phyloP scores from a whole-genome alignment of 2,888 invertebrate genomes.

The Anagyrus pseudococci region DNA sequence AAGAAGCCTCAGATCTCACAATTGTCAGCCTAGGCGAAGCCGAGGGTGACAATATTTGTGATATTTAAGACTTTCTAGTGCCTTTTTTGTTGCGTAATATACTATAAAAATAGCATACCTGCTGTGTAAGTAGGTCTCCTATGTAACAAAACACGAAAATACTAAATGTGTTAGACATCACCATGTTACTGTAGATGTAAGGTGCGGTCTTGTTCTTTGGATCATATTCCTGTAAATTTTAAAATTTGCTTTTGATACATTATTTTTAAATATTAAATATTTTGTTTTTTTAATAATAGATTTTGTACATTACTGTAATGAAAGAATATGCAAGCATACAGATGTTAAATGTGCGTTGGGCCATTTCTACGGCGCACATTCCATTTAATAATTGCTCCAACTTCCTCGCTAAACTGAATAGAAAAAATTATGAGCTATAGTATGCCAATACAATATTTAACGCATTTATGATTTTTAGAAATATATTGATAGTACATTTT shows the following conservation, averaged over 20 bases:
- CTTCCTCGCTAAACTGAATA: constrained; percentile 28
- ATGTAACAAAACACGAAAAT: constrained; percentile 36
- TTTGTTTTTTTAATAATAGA: no score
- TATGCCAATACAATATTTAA: no score
- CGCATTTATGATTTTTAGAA: no score
- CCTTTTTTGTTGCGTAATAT: no score
- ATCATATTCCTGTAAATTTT: constrained; percentile 17
- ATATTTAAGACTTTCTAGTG: no score
- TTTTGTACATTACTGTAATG: constrained; percentile 33
- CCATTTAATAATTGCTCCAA: constrained; percentile 30
- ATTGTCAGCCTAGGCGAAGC: no score
- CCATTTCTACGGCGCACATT: constrained; percentile 34
- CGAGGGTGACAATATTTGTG: no score
- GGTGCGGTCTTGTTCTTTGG: constrained; percentile 6
- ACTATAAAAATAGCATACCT: constrained; percentile 29
- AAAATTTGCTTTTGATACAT: background rate
- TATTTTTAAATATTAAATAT: no score
- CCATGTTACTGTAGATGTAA: constrained; percentile 7
- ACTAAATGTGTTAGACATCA: constrained; percentile 29
- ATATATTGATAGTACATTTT: no score
- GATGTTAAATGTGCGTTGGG: constrained; percentile 40
- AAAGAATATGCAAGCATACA: constrained; percentile 41
- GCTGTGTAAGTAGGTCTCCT: constrained; percentile 34
- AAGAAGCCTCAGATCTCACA: no score
- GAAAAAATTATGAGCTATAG: no score